phyloP scores from a whole-genome alignment of 2,113 vertebrate genomes.

The Dunckerocampus dactyliophorus region DNA sequence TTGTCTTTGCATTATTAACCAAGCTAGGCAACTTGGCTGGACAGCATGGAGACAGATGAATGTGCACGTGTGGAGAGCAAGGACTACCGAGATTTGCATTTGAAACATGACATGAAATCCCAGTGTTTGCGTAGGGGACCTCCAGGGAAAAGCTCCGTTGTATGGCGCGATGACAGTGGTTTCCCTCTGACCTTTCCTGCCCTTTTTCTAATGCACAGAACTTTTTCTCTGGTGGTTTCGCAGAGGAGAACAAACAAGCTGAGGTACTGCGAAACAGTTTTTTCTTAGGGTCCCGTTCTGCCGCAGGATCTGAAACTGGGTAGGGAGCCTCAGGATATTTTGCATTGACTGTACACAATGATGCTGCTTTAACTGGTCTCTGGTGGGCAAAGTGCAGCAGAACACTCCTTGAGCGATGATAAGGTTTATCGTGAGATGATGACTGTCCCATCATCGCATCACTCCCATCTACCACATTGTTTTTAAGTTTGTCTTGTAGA shows the following conservation, averaged over 20 bases:
- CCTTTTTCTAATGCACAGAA: conserved; percentile 48
- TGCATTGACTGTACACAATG: conserved; percentile 47
- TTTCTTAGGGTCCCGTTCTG: conserved; percentile 43
- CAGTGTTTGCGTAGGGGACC: conserved; percentile 74
- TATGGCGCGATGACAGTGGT: conserved; percentile 68
- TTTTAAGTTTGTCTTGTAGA: conserved; percentile 62
- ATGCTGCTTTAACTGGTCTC: conserved; percentile 58
- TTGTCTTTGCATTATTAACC: conserved; percentile 62
- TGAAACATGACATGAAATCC: conserved; percentile 81
- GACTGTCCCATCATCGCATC: conserved; percentile 41
- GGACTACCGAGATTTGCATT: conserved; percentile 76
- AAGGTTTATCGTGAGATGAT: conserved; percentile 57
- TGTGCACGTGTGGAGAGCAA: conserved; percentile 83
- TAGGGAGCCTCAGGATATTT: conserved; percentile 52
- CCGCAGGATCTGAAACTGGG: conserved; percentile 43
- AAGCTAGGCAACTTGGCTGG: conserved; percentile 65
- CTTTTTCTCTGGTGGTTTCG: conserved; percentile 53
- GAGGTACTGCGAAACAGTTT: conserved; percentile 78
- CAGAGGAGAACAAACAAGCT: conserved; percentile 64
- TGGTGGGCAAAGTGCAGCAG: conserved; percentile 78
- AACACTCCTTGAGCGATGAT: conserved; percentile 73
- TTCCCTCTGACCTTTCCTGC: conserved; percentile 60
- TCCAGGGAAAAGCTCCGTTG: conserved; percentile 92
- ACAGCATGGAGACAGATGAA: conserved; percentile 82
- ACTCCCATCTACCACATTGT: conserved; percentile 32